Conservation (phyloP, 2,797 vertebrate genomes). For the Manis crassicaudata region DNA sequence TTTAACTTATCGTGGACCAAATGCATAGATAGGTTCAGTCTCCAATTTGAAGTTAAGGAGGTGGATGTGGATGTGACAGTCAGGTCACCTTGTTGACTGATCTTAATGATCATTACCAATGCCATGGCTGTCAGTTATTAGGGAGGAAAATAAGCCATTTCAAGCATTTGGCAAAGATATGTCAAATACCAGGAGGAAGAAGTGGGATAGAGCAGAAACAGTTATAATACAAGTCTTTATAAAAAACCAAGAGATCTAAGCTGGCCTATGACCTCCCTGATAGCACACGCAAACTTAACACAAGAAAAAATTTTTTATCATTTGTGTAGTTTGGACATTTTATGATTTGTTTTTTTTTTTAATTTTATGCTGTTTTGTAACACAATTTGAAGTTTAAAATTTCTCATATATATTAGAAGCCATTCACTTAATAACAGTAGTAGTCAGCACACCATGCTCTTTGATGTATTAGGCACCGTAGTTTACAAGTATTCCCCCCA, state of each 20-base stretch:
- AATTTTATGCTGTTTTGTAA: neutral
- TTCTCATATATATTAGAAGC: neutral
- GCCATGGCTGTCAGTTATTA: neutral
- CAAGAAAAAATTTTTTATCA: neutral
- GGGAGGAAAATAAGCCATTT: neutral
- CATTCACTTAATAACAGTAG: neutral
- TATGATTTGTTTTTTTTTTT: neutral
- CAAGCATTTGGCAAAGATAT: neutral
- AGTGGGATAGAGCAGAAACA: neutral
- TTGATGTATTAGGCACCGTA: neutral
- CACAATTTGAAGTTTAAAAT: neutral
- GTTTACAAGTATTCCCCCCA: neutral
- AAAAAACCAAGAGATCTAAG: neutral
- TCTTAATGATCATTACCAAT: neutral
- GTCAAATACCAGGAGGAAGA: neutral
- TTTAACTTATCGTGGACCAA: conserved; percentile 13
- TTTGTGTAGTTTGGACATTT: neutral
- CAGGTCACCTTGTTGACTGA: neutral
- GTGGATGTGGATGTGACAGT: neutral
- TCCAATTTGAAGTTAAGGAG: neutral
- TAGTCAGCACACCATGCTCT: neutral
- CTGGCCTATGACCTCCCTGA: neutral
- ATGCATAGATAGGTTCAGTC: neutral
- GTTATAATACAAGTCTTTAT: neutral
- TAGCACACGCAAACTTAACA: neutral